Evolutionary conservation across 2,113 vertebrate species (phyloP), one percentile per base, ranked within the genome.

Genomic region (Hepsetus odoe): DNA sequence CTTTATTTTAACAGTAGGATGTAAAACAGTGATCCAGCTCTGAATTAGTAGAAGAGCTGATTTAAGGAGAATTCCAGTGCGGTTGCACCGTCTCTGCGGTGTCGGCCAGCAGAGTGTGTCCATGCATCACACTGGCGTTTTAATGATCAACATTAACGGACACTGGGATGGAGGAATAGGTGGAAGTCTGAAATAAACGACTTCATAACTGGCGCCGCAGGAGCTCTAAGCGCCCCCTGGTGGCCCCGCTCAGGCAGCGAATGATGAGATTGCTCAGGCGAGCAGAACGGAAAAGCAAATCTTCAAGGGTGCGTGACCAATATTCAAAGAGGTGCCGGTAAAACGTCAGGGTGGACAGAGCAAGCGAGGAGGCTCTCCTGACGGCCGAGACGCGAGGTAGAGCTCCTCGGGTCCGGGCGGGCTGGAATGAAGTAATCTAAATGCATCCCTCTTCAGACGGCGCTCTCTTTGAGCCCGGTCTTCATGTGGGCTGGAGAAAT

Each of bases 391-490:
- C 44, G 49, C 53, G 79, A 65, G 82, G 73, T 74, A n/a, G 40
- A 49, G 61, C 68, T 44, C 62, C 59, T 20, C 46, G 4, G 28
- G 58, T 56, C 55, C 22, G 67, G 64, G 74, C 32, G 28, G 28
- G 72, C 56, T 70, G 76, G 77, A 86, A 84, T 86, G 85, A 86
- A 86, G 76, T 82, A 82, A 86, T 86, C 82, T 84, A 86, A 86
- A 86, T 86, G 82, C 80, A 74, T 80, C 77, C 67, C 42, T 20
- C 40, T 59, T 75, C 73, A 78, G 81, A 83, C 77, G 75, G 30
- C 55, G 58, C 40, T 79, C 76, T 72, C 79, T 77, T 72, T 83
- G 67, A 51, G 81, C 62, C 40, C 1, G 51, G 46, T 9, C 76
- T 72, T 30, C 71, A 58, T 14, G 44, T 59, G 66, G 71, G 65